Conservation (phyloP, 2,113 vertebrate genomes). For the Cavia porcellus region DNA sequence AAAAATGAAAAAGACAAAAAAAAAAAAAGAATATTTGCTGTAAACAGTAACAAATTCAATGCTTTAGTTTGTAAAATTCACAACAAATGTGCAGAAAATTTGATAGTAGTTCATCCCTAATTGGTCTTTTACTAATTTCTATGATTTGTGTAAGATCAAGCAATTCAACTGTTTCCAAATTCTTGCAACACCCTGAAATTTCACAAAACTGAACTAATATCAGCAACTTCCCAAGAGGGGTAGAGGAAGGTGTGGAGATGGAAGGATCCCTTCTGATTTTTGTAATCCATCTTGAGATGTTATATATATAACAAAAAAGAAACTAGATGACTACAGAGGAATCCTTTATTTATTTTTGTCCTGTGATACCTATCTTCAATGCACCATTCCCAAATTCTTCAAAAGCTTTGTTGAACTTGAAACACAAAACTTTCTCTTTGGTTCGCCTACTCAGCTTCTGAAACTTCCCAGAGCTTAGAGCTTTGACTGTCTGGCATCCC, state of each 20-base stretch:
- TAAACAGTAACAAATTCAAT: background rate
- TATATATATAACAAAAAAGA: background rate
- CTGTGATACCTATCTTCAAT: background rate
- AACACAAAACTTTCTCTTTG: background rate
- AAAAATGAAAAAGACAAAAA: too few species aligned
- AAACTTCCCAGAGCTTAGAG: background rate
- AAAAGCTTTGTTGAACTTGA: accelerated
- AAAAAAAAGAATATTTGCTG: too few species aligned
- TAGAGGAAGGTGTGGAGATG: accelerated
- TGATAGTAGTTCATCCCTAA: background rate
- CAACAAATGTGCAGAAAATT: background rate
- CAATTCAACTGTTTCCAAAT: background rate
- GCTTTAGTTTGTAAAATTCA: background rate
- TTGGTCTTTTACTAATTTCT: background rate
- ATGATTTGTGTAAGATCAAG: background rate
- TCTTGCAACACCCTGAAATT: background rate
- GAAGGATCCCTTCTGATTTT: background rate
- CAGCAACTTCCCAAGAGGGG: accelerated
- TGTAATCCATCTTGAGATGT: background rate
- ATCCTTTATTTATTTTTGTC: background rate
- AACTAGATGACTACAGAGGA: background rate
- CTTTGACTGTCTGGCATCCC: background rate
- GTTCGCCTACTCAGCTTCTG: background rate
- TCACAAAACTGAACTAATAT: background rate
- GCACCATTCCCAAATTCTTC: background rate